These are phyloP conservation scores for Drusus annulatus DNA, from an alignment of 1,140 invertebrate genomes.

Conservation along the genomic window DNA sequence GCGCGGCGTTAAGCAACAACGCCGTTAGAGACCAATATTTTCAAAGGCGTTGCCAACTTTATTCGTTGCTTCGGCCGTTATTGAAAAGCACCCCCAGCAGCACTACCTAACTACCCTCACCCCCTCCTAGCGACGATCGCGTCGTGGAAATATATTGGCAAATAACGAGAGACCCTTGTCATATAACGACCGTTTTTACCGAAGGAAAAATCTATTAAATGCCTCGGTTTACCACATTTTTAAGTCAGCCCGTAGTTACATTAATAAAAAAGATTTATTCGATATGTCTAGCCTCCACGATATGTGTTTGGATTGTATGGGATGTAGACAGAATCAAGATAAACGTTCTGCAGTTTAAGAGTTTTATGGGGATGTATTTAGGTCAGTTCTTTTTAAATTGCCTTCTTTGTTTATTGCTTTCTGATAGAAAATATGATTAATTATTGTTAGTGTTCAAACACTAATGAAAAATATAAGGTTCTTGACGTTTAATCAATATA, in stretches of 20 bases:
- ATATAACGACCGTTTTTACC: conserved; percentile 46
- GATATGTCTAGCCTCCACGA: conserved; percentile 20
- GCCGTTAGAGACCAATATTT: conserved; percentile 34
- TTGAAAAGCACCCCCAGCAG: conserved; percentile 34
- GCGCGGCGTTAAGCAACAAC: conserved; percentile 4
- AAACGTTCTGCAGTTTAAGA: not conserved
- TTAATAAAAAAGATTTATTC: conserved; percentile 53
- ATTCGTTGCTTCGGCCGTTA: conserved; percentile 39
- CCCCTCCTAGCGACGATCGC: conserved; percentile 30
- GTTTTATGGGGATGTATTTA: too few species aligned
- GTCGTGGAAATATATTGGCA: conserved; percentile 51
- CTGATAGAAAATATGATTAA: too few species aligned
- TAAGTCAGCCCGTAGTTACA: conserved; percentile 48
- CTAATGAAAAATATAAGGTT: too few species aligned
- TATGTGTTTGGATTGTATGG: not conserved
- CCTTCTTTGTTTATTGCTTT: too few species aligned
- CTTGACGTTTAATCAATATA: too few species aligned
- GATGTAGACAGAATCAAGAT: too few species aligned
- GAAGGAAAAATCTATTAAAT: conserved; percentile 49
- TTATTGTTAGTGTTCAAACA: too few species aligned
- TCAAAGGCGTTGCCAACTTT: conserved; percentile 30
- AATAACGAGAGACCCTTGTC: conserved; percentile 52
- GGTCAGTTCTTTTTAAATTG: too few species aligned
- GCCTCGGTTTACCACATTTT: conserved; percentile 51
- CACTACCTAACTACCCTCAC: conserved; percentile 4